phyloP scores from a whole-genome alignment of 2,797 vertebrate genomes.

The Sebastes cheni region DNA sequence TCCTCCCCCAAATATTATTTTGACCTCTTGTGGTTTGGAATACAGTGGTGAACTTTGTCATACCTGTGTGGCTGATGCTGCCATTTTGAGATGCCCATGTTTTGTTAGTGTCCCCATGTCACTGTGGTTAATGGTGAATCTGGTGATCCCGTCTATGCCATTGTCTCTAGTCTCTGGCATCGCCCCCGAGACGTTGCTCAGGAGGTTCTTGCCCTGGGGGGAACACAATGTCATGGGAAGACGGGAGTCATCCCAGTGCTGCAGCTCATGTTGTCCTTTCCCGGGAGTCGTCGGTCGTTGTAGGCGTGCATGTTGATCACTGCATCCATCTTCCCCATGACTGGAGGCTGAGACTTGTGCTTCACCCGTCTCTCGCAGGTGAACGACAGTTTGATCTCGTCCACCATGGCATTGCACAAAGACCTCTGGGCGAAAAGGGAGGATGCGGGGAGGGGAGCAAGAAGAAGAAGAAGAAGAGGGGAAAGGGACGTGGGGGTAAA shows the following conservation, averaged over 20 bases:
- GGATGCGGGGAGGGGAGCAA: constrained; percentile 60
- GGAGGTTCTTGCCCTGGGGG: constrained; percentile 76
- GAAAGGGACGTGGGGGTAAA: constrained; percentile 72
- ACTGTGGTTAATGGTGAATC: constrained; percentile 84
- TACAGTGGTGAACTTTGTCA: constrained; percentile 73
- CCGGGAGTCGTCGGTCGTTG: constrained; percentile 96
- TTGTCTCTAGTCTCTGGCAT: constrained; percentile 80
- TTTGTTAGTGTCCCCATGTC: constrained; percentile 82
- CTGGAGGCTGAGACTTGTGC: constrained; percentile 88
- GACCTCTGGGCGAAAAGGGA: constrained; percentile 90
- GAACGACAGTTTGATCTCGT: constrained; percentile 97
- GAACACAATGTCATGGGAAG: constrained; percentile 86
- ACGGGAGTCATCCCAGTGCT: constrained; percentile 91
- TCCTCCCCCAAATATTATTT: constrained; percentile 15
- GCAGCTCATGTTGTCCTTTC: constrained; percentile 96
- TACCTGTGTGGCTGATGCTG: constrained; percentile 83
- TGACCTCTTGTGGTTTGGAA: constrained; percentile 58
- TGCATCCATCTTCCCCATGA: constrained; percentile 91
- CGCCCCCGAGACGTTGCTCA: constrained; percentile 77
- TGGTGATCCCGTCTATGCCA: constrained; percentile 79
- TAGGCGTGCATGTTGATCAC: constrained; percentile 99
- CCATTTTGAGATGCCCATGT: constrained; percentile 82
- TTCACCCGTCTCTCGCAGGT: constrained; percentile 97
- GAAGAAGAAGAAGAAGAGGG: constrained; percentile 49
- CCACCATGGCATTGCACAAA: constrained; percentile 96